Percentiles rank a stretch among this genome's conserved stretches.
phyloP scores from a whole-genome alignment of 2,113 vertebrate genomes.

The Pyrgilauda ruficollis region DNA sequence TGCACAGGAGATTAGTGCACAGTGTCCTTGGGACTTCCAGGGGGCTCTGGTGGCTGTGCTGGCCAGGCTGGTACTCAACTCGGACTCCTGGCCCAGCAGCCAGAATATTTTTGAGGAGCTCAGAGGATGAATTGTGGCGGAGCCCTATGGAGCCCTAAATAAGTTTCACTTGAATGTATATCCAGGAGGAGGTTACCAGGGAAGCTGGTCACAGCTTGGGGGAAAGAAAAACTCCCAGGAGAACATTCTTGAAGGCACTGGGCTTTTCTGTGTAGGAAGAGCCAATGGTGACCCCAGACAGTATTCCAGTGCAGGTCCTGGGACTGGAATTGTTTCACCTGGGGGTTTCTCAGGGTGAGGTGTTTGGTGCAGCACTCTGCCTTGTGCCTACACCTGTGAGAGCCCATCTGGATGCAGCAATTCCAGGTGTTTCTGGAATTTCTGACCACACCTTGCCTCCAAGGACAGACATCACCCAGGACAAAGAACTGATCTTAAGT shows the following conservation, averaged over 20 bases:
- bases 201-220: background rate
- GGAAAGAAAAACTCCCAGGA: background rate
- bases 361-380: background rate
- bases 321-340: background rate
- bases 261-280: background rate
- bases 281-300: background rate
- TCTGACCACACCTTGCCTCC: background rate
- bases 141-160: background rate
- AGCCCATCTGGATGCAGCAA: background rate
- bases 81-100: background rate
- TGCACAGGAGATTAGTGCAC: fast-evolving
- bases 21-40: background rate
- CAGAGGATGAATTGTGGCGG: background rate
- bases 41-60: background rate
- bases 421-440: background rate
- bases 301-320: background rate
- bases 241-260: background rate
- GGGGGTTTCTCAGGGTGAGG: background rate
- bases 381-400: background rate
- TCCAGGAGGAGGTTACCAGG: background rate
- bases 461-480: background rate
- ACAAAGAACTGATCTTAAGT: background rate
- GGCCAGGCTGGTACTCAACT: background rate
- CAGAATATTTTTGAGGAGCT: background rate
- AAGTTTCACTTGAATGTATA: background rate